Conservation (phyloP, 2,888 invertebrate species). For the Drosophila testacea region DNA sequence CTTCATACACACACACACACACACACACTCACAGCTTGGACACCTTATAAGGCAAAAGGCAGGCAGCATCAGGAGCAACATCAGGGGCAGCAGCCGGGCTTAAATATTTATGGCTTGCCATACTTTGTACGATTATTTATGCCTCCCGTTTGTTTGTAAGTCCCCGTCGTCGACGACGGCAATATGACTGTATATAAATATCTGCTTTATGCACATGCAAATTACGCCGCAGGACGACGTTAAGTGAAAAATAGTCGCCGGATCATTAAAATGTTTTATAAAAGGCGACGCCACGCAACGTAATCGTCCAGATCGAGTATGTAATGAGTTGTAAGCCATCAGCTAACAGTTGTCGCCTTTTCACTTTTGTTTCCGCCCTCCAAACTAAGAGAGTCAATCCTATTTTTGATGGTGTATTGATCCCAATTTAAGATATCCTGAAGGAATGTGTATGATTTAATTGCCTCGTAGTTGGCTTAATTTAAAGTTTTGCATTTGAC, state of each 20-base stretch:
- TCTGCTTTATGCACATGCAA: slow-evolving; percentile 61
- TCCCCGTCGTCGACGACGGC: slow-evolving; percentile 36
- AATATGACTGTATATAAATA: slow-evolving; percentile 42
- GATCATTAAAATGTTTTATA: slow-evolving; percentile 61
- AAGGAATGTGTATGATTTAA: not conserved
- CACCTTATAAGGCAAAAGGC: slow-evolving; percentile 28
- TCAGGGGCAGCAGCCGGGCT: slow-evolving; percentile 39
- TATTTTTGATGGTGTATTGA: not conserved
- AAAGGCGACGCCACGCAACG: slow-evolving; percentile 4
- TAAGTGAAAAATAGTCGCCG: slow-evolving; percentile 57
- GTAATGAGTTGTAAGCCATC: slow-evolving; percentile 59
- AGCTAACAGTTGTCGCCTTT: slow-evolving; percentile 44
- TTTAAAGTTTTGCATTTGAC: not conserved
- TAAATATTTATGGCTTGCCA: slow-evolving; percentile 73
- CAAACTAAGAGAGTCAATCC: slow-evolving; percentile 1
- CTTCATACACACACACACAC: slow-evolving; percentile 17
- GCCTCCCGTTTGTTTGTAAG: slow-evolving; percentile 64
- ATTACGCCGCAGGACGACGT: slow-evolving; percentile 52
- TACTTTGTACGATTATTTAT: slow-evolving; percentile 80
- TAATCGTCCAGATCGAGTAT: slow-evolving; percentile 27
- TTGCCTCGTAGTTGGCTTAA: not conserved
- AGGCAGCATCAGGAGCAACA: slow-evolving; percentile 10
- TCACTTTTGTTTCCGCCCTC: slow-evolving; percentile 1
- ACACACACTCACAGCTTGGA: slow-evolving; percentile 27
- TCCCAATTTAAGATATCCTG: not conserved